Conservation (phyloP, 1,140 invertebrate species). For the Nylanderia fulva region DNA sequence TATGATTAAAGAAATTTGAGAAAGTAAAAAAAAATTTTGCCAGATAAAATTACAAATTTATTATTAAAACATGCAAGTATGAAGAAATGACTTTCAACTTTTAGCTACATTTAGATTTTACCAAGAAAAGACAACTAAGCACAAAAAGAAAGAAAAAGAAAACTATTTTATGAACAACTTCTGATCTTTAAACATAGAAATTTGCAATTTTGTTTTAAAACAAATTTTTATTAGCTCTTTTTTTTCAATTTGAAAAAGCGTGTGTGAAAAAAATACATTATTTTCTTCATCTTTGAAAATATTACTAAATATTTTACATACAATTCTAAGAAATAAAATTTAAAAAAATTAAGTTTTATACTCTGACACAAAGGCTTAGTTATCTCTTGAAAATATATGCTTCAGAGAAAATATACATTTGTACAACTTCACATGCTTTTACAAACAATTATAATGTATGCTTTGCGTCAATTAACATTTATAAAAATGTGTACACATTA, state of each 20-base stretch:
- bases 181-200: not conserved
- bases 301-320: constrained; percentile 5
- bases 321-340: constrained; percentile 19
- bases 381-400: not conserved
- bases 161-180: not conserved
- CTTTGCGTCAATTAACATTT: not conserved
- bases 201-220: not conserved
- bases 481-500: not conserved
- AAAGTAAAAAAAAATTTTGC: not conserved
- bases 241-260: not conserved
- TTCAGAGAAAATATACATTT: not conserved
- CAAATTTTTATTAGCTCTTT: not conserved
- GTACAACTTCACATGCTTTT: not conserved
- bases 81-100: not conserved
- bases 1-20: not conserved
- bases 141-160: not conserved
- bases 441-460: not conserved
- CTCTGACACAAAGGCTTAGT: constrained; percentile 7
- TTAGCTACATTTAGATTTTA: not conserved
- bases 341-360: constrained; percentile 17
- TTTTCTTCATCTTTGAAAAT: constrained; percentile 19
- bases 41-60: not conserved
- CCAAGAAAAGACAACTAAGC: not conserved
- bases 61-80: not conserved
- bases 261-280: not conserved